Base-by-base conservation (phyloP, 2,797 vertebrate genomes). In the Acipenser transmontanus region DNA sequence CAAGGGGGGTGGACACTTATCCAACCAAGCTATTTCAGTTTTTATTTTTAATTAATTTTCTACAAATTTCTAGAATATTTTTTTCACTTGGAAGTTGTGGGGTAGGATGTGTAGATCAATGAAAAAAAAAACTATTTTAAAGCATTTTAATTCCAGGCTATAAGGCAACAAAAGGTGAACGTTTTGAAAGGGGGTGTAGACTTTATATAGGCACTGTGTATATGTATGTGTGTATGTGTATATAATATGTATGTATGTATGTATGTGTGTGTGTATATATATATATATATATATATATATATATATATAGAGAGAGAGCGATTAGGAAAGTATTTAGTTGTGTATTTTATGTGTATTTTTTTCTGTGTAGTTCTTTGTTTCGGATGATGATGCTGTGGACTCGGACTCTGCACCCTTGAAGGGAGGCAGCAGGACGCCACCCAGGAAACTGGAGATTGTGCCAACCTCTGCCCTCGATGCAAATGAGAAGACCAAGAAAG, bases 341-440 rank as follows among this genome's bases (percentile, higher is more conserved):
- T 3, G 51, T 60, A n/a, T 20, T 14, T 70, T 48, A 63, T 6
- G 47, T 0, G 66, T 47, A 20, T 57, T 7, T 66, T 60, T 49
- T 47, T 48, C 54, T 68, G 13, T 49, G 1, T 73, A 91, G 90
- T 91, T 91, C 71, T 91, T 91, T 17, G 50, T 91, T 56, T 89
- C 85, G 0, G 85, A 88, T 20, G 89, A 91, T 7, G 89, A 91
- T 61, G 62, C 72, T 12, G 52, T 6, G 8, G 52, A 54, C 72
- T 77, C 0, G 54, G 48, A 61, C 3, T n/a, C 76, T 61, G 69
- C 63, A 61, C 8, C 17, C 2, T 71, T 67, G 47, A 50, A 47
- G 66, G 72, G 60, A 69, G 79, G 81, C 51, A 75, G 77, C 61
- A 73, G 71, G 0, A 66, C 47, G 52, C 70, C 76, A 0, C 11